These are phyloP conservation scores for Xiphophorus maculatus DNA, from an alignment of 2,113 vertebrate species.

Conservation along the genomic window DNA sequence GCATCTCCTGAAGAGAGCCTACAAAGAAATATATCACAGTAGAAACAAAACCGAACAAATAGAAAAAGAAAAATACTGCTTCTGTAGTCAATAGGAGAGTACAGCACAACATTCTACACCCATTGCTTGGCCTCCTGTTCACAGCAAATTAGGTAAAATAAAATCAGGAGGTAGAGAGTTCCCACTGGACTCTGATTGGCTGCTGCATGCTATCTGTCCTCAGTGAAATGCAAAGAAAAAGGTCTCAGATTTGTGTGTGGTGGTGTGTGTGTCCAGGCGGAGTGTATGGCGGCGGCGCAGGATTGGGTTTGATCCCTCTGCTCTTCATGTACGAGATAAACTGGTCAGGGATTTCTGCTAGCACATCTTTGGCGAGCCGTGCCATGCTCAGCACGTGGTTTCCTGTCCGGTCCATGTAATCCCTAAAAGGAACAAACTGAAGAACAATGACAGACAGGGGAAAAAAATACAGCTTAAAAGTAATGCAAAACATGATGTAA, in stretches of 20 bases:
- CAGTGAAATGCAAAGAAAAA: slow-evolving; percentile 11
- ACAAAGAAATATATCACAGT: slow-evolving; percentile 34
- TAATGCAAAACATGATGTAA: background rate
- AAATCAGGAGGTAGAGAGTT: slow-evolving; percentile 42
- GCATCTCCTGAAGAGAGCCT: slow-evolving; percentile 47
- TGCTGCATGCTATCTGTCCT: slow-evolving; percentile 55
- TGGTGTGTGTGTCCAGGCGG: slow-evolving; percentile 80
- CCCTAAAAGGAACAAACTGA: slow-evolving; percentile 93
- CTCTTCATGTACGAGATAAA: slow-evolving; percentile 95
- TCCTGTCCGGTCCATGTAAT: slow-evolving; percentile 90
- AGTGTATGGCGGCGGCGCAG: slow-evolving; percentile 81
- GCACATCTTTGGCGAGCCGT: slow-evolving; percentile 89
- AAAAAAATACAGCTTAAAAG: background rate
- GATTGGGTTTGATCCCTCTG: slow-evolving; percentile 83
- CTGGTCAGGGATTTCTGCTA: slow-evolving; percentile 93
- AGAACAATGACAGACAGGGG: slow-evolving; percentile 4
- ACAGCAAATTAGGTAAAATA: slow-evolving; percentile 20
- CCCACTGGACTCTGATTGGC: slow-evolving; percentile 52
- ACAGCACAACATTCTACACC: slow-evolving; percentile 53
- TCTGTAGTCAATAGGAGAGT: slow-evolving; percentile 46
- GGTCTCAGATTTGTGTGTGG: slow-evolving; percentile 83
- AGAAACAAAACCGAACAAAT: slow-evolving; percentile 19
- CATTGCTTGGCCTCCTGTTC: slow-evolving; percentile 41
- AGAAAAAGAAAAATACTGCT: slow-evolving; percentile 28
- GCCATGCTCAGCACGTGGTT: slow-evolving; percentile 94